phyloP scores from a whole-genome alignment of 2,113 vertebrate genomes.

The Aythya baeri region DNA sequence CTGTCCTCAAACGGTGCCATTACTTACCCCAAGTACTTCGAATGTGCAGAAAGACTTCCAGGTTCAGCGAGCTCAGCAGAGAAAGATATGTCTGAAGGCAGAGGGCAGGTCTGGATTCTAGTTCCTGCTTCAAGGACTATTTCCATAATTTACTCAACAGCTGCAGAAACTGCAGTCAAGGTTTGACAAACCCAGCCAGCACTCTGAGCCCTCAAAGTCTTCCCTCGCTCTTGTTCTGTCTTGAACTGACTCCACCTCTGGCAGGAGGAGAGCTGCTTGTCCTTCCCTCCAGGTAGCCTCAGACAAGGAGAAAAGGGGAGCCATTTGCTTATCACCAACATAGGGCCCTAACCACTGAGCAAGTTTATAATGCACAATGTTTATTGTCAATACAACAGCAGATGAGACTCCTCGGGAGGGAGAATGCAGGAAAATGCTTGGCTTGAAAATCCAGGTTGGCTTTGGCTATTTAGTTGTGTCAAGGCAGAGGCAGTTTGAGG shows the following conservation, averaged over 20 bases:
- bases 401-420: not conserved
- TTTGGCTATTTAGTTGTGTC: not conserved
- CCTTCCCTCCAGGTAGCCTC: not conserved
- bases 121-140: not conserved
- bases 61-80: not conserved
- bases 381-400: not conserved
- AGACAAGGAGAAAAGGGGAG: not conserved
- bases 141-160: not conserved
- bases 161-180: not conserved
- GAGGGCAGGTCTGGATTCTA: not conserved
- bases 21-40: not conserved
- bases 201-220: not conserved
- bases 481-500: not conserved
- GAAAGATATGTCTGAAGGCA: not conserved
- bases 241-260: not conserved
- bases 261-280: not conserved
- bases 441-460: not conserved
- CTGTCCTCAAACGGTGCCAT: not conserved
- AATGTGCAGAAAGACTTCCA: not conserved
- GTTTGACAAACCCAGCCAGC: not conserved
- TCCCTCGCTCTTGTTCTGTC: not conserved
- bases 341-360: not conserved
- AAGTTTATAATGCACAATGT: not conserved
- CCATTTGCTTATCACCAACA: accelerated
- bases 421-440: not conserved